A percentile compares a stretch with the other conserved stretches of the same genome.
Conservation (phyloP, 2,113 vertebrate genomes). For the Dromiciops gliroides region DNA sequence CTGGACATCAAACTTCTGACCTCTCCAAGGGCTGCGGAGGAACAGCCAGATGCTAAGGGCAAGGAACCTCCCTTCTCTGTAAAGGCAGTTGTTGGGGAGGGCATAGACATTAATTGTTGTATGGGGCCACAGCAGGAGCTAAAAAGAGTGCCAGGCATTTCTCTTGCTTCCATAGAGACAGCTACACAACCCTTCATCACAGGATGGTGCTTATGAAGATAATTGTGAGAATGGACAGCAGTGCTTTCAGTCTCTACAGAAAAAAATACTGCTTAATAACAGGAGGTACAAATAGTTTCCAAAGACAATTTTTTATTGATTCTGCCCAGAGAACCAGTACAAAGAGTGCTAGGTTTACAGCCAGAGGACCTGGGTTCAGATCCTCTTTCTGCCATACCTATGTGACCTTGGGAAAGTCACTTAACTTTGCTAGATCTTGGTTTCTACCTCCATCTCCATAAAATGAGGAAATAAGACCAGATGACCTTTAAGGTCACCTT, state of each 20-base stretch:
- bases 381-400: neutral
- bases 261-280: neutral
- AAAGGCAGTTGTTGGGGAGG: neutral
- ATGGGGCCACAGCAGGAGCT: neutral
- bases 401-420: neutral
- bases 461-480: neutral
- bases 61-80: neutral
- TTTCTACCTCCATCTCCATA: neutral
- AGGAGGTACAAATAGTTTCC: neutral
- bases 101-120: neutral
- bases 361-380: neutral
- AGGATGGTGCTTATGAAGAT: neutral
- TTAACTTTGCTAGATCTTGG: neutral
- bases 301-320: neutral
- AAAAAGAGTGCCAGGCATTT: neutral
- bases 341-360: neutral
- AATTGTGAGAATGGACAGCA: neutral
- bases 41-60: neutral
- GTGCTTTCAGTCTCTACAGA: neutral
- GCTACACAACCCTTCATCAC: neutral
- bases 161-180: neutral
- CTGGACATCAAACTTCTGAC: neutral
- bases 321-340: neutral
- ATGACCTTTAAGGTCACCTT: neutral
- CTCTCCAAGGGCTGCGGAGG: neutral